Evolutionary conservation across 2,797 vertebrate species (phyloP).

Genomic region (Hippocampus kuda): DNA sequence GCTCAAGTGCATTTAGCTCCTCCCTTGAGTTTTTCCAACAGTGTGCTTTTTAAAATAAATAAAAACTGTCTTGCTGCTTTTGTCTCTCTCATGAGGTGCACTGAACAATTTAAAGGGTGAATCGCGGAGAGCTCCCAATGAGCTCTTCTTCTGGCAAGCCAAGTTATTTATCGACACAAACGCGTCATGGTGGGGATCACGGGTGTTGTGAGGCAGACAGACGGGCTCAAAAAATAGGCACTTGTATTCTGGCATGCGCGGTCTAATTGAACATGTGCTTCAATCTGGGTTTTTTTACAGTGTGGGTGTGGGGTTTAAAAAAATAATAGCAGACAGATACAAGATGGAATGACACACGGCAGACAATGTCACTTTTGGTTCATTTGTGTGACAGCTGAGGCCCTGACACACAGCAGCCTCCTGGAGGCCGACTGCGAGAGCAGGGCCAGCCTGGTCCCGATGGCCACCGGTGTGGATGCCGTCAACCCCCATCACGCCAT

Average conservation of each 20-base stretch:
- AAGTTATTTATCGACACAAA: conserved; percentile 1
- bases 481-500: conserved; percentile 83
- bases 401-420: conserved; percentile 86
- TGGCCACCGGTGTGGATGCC: conserved; percentile 78
- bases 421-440: conserved; percentile 80
- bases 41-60: background rate
- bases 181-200: background rate
- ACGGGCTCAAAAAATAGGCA: background rate
- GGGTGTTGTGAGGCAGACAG: background rate
- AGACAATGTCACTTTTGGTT: conserved; percentile 26
- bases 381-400: conserved; percentile 59
- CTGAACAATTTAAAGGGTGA: background rate
- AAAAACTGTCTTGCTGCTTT: background rate
- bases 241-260: conserved; percentile 18
- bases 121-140: background rate
- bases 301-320: conserved; percentile 8
- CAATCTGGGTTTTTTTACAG: conserved; percentile 14
- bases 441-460: conserved; percentile 74
- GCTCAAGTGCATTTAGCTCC: too few species aligned
- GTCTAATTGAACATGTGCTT: conserved; percentile 22
- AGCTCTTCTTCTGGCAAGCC: background rate
- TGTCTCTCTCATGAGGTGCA: background rate
- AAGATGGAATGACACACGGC: conserved; percentile 43
- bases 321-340: conserved; percentile 27
- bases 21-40: background rate